phyloP scores from a whole-genome alignment of 92 coral and sea anemone genomes.

The Desmophyllum pertusum region DNA sequence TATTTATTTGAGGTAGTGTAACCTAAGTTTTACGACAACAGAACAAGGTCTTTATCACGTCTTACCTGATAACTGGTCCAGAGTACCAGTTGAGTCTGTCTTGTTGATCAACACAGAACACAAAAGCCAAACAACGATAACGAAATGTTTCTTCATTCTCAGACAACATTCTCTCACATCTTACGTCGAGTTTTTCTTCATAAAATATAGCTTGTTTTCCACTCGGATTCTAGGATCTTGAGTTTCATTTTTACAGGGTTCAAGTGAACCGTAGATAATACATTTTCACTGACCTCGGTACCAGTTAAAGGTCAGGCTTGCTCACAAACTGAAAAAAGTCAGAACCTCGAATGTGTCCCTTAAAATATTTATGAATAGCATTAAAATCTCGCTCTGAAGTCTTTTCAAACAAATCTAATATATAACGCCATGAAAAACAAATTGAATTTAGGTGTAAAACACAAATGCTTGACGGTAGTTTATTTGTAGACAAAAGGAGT shows the following conservation, averaged over 20 bases:
- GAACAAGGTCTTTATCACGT: slow-evolving; percentile 2
- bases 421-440: too few species aligned
- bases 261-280: slow-evolving; percentile 7
- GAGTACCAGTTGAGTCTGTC: slow-evolving; percentile 44
- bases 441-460: too few species aligned
- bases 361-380: slow-evolving; percentile 31
- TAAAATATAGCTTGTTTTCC: background rate
- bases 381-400: background rate
- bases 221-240: background rate
- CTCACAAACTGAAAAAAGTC: slow-evolving; percentile 30
- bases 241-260: background rate
- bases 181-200: background rate
- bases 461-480: too few species aligned
- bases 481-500: background rate
- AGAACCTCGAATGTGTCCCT: background rate
- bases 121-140: slow-evolving; percentile 21
- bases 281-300: slow-evolving; percentile 23
- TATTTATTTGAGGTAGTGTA: background rate
- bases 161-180: slow-evolving; percentile 39
- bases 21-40: background rate
- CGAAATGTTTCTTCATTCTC: slow-evolving; percentile 21
- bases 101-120: slow-evolving; percentile 8
- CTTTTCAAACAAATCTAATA: background rate
- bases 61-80: slow-evolving; percentile 51
- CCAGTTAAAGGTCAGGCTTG: slow-evolving; percentile 49